Evolutionary conservation across 2,797 vertebrate genomes (phyloP).

Genomic region (Cheirogaleus major): DNA sequence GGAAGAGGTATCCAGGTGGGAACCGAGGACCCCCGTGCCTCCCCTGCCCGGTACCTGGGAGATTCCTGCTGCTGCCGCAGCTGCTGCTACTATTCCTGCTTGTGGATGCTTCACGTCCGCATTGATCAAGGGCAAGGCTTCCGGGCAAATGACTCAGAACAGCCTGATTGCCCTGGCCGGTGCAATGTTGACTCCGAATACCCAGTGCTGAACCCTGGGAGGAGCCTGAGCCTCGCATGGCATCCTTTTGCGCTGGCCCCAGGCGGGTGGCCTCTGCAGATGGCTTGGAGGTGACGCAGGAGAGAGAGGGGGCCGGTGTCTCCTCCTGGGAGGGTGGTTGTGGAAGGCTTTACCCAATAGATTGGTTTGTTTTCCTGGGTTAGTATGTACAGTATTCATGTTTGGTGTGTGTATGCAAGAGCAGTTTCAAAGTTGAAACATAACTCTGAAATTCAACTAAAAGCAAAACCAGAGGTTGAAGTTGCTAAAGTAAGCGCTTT

Average conservation of each 20-base stretch:
- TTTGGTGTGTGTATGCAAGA: neutral
- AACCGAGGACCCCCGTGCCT: too few species aligned
- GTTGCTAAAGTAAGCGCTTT: neutral
- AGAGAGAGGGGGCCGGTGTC: too few species aligned
- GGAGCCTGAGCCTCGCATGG: neutral
- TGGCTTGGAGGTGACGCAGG: accelerated
- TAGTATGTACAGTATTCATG: neutral
- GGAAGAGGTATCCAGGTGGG: accelerated
- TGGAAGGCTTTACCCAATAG: accelerated
- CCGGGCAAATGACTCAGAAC: conserved; percentile 6
- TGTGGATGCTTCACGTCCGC: neutral
- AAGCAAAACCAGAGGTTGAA: neutral
- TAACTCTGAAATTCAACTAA: neutral
- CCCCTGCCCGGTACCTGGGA: neutral
- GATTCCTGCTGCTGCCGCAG: neutral
- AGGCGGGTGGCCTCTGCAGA: neutral
- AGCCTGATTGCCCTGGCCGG: accelerated
- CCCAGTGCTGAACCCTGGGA: neutral
- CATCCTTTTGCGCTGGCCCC: neutral
- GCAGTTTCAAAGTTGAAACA: neutral
- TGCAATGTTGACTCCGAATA: neutral
- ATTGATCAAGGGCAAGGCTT: neutral
- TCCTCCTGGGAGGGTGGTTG: neutral
- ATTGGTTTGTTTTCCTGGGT: neutral
- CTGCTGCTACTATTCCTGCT: neutral